Conservation (phyloP, 2,797 vertebrate species). For the Leucoraja ocellata region DNA sequence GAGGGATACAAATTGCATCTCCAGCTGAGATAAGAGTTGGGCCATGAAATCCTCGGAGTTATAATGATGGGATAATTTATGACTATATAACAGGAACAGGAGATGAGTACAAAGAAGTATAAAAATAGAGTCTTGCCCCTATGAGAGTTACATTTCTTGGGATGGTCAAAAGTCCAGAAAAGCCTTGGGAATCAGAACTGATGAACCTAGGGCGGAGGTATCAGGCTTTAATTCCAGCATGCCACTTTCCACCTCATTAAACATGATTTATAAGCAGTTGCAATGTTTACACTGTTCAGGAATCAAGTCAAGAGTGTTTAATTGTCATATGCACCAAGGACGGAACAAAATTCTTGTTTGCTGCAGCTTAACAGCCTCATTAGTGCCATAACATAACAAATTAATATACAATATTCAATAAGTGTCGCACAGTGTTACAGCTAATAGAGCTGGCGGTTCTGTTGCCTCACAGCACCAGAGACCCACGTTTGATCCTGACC, state of each 20-base stretch:
- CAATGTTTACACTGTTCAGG: background rate
- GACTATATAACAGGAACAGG: background rate
- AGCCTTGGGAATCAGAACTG: background rate
- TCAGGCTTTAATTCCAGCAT: background rate
- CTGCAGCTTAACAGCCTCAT: too few species aligned
- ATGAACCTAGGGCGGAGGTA: background rate
- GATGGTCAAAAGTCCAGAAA: background rate
- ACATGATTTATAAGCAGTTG: background rate
- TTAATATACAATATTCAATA: too few species aligned
- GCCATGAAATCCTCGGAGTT: background rate
- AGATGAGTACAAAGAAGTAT: background rate
- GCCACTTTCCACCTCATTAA: background rate
- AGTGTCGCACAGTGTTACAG: too few species aligned
- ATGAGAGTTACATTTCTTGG: background rate
- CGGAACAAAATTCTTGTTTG: too few species aligned
- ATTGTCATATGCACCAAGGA: too few species aligned
- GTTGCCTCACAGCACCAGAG: too few species aligned
- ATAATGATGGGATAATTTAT: background rate
- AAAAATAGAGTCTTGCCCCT: background rate
- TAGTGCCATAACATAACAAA: too few species aligned
- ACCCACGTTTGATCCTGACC: too few species aligned
- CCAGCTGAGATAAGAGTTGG: constrained; percentile 1
- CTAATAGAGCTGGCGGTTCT: too few species aligned
- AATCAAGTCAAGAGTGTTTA: too few species aligned
- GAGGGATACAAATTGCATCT: background rate